Evolutionary conservation across 2,888 invertebrate genomes (phyloP).

Genomic region (Lypha dubia): DNA sequence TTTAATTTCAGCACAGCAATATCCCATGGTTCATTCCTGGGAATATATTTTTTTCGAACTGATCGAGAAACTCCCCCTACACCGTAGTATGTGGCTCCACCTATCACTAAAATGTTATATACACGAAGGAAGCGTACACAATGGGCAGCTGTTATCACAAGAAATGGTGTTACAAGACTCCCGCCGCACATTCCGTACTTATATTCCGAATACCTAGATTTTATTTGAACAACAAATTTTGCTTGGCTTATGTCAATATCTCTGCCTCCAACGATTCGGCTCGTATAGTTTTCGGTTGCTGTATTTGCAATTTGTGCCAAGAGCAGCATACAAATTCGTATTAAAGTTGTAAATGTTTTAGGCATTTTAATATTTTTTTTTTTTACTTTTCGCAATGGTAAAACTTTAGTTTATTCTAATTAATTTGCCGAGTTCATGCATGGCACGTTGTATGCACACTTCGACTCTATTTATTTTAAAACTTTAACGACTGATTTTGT

Average conservation of each 20-base stretch:
- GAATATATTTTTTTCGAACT: not conserved
- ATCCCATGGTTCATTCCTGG: not conserved
- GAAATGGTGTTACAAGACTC: not conserved
- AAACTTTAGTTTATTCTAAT: no score
- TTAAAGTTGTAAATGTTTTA: no score
- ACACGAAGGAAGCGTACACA: not conserved
- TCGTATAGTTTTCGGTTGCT: not conserved
- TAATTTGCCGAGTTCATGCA: no score
- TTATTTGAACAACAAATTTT: constrained; percentile 17
- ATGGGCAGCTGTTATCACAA: constrained; percentile 17
- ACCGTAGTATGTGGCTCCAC: constrained; percentile 1
- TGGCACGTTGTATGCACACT: no score
- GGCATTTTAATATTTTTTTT: no score
- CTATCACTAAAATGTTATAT: not conserved
- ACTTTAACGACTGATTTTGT: no score
- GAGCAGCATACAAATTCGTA: not conserved
- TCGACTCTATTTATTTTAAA: no score
- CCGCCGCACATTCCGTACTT: not conserved
- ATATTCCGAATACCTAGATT: not conserved
- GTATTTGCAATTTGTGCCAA: not conserved
- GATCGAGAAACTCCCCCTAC: not conserved
- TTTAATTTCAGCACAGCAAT: constrained; percentile 3
- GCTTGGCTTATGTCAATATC: constrained; percentile 10
- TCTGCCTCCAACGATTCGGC: not conserved
- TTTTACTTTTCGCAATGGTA: no score